Evolutionary conservation across 2,797 vertebrate genomes (phyloP), one percentile per base, ranked within the genome.

Genomic region (Gallirallus australis): DNA sequence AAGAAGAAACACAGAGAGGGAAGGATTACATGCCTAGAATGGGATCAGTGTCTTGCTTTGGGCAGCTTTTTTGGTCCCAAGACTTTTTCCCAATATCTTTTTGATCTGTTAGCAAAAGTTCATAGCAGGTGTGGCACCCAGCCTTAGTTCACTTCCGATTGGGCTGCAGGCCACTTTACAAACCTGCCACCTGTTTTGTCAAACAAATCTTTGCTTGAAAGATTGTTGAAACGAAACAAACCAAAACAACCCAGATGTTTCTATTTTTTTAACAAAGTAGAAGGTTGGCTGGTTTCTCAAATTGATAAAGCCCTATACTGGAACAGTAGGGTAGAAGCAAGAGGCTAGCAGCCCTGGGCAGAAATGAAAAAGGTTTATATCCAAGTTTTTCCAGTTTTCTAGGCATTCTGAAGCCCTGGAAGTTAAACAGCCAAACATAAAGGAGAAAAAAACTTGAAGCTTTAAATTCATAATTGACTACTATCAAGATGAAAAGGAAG

Each of bases 391-490:
- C 23, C 28, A 45, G 59, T 90, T 91, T 81, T 73, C 56, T 33
- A 64, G 39, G 25, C 31, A 48, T 76, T 94, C 76, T 86, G 24
- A 59, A 90, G 42, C 42, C 42, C 25, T 71, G 39, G 31, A 73
- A 72, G 6, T 66, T 71, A 90, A 35, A 37, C 23, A 89, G 57
- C 15, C 48, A 64, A 39, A 6, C n/a, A 63, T 40, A 63, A 76
- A 79, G 35, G 40, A 65, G 39, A 35, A 76, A 86, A 86, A 90
- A 79, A 25, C 7, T 12, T 63, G 2, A 50, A 5, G 9, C 61
- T 92, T 95, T 95, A 84, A 80, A 48, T 93, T 92, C 31, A 40
- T 81, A 91, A 73, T 71, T 66, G 69, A 93, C 71, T 95, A 37
- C 45, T 81, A 76, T 80, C 47, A 75, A 90, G 48, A 87, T 64